A percentile compares a stretch with the other conserved stretches of the same genome.
Evolutionary conservation across 2,888 invertebrate genomes (phyloP).

Genomic region (Melitaea athalia): DNA sequence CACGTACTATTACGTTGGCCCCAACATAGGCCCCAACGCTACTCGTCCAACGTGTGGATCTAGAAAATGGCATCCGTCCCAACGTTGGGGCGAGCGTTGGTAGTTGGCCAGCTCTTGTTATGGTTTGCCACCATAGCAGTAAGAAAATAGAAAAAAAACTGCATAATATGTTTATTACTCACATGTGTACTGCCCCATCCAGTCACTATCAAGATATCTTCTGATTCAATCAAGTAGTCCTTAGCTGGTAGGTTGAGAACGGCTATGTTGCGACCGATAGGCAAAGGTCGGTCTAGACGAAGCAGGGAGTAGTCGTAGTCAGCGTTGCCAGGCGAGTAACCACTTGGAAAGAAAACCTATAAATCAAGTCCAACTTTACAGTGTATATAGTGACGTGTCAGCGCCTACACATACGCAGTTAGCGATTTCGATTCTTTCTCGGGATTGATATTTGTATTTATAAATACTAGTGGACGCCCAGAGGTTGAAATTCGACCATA

Average conservation of each 20-base stretch:
- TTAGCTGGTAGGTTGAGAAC: constrained; percentile 70
- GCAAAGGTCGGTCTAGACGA: constrained; percentile 71
- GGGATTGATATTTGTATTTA: background rate
- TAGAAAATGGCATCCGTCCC: too few relatives aligned
- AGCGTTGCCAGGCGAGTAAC: constrained; percentile 65
- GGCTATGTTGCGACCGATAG: constrained; percentile 72
- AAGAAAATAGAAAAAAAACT: background rate
- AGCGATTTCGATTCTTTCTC: too few relatives aligned
- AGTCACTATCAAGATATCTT: constrained; percentile 69
- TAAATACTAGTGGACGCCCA: too few relatives aligned
- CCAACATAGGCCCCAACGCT: too few relatives aligned
- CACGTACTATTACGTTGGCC: too few relatives aligned
- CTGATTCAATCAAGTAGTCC: constrained; percentile 59
- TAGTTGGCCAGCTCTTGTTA: too few relatives aligned
- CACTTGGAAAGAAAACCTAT: constrained; percentile 68
- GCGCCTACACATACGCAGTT: too few relatives aligned
- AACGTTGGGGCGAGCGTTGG: too few relatives aligned
- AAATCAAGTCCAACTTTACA: background rate
- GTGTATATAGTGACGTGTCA: too few relatives aligned
- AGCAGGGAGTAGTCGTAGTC: constrained; percentile 68
- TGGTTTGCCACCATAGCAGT: too few relatives aligned
- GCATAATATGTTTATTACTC: constrained; percentile 36
- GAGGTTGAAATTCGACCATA: too few relatives aligned
- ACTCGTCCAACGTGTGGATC: too few relatives aligned
- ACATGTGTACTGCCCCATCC: constrained; percentile 78